A percentile compares a stretch with the other conserved stretches of the same genome.
Conservation (phyloP, 2,888 invertebrate species). For the Hoplodrina blanda region DNA sequence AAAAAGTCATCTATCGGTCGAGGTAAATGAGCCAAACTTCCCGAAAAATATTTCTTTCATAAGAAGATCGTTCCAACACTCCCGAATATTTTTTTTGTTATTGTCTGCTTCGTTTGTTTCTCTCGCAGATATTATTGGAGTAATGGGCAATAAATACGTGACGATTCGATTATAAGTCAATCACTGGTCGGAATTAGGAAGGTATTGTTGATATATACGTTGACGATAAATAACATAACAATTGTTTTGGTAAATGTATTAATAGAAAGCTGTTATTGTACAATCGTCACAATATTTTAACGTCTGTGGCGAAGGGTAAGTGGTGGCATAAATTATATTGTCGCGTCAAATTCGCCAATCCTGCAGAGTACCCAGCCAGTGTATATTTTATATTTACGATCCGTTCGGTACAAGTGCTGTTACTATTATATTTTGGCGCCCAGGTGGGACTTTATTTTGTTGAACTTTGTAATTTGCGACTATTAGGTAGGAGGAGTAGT, state of each 20-base stretch:
- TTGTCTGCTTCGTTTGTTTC: constrained; percentile 35
- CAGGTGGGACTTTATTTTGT: constrained; percentile 49
- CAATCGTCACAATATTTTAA: constrained; percentile 6
- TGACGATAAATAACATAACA: constrained; percentile 7
- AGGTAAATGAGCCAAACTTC: constrained; percentile 46
- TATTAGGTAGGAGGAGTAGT: not conserved
- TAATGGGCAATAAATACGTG: constrained; percentile 36
- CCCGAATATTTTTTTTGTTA: constrained; percentile 37
- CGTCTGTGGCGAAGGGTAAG: not conserved
- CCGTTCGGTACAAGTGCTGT: constrained; percentile 42
- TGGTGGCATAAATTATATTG: constrained; percentile 64
- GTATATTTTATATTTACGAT: constrained; percentile 64
- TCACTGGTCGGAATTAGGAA: constrained; percentile 21
- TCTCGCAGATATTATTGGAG: constrained; percentile 34
- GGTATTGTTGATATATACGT: constrained; percentile 14
- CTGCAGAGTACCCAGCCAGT: constrained; percentile 58
- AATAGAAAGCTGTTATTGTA: not conserved
- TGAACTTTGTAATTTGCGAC: not conserved
- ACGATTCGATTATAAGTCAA: constrained; percentile 41
- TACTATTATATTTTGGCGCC: constrained; percentile 64
- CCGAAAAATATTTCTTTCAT: constrained; percentile 41
- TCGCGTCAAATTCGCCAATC: constrained; percentile 64
- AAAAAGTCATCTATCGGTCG: constrained; percentile 8
- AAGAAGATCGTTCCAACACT: constrained; percentile 22
- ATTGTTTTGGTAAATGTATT: constrained; percentile 3